These are phyloP conservation scores for Setophaga coronata DNA, from an alignment of 2,113 vertebrate genomes.

Conservation along the genomic window DNA sequence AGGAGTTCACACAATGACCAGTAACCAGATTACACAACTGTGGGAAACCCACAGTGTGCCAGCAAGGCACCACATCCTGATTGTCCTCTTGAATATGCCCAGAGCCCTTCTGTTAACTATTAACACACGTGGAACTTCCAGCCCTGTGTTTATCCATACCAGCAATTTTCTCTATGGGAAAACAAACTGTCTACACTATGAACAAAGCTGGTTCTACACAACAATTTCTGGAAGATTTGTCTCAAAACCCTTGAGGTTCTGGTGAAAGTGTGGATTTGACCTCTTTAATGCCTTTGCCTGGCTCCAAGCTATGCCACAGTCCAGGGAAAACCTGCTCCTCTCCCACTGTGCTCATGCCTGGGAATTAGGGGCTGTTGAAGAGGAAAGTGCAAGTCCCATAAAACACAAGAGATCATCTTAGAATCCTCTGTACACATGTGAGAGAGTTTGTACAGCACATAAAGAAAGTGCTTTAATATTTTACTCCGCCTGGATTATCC, in stretches of 20 bases:
- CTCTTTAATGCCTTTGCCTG: not conserved
- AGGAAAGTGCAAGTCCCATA: not conserved
- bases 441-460: not conserved
- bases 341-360: not conserved
- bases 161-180: not conserved
- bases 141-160: not conserved
- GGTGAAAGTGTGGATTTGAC: not conserved
- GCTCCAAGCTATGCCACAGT: not conserved
- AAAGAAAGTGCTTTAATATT: not conserved
- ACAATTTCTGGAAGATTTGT: not conserved
- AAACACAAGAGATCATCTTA: not conserved
- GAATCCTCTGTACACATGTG: not conserved
- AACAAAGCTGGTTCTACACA: not conserved
- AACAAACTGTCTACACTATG: not conserved
- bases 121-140: not conserved
- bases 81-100: not conserved
- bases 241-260: not conserved
- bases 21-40: constrained; percentile 31
- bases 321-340: not conserved
- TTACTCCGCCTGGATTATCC: not conserved
- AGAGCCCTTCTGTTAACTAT: constrained; percentile 36
- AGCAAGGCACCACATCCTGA: not conserved
- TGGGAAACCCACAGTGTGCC: not conserved
- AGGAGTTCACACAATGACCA: not conserved
- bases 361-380: not conserved